Base-by-base conservation (phyloP, 2,113 vertebrate species). In the Cygnus buccinator region DNA sequence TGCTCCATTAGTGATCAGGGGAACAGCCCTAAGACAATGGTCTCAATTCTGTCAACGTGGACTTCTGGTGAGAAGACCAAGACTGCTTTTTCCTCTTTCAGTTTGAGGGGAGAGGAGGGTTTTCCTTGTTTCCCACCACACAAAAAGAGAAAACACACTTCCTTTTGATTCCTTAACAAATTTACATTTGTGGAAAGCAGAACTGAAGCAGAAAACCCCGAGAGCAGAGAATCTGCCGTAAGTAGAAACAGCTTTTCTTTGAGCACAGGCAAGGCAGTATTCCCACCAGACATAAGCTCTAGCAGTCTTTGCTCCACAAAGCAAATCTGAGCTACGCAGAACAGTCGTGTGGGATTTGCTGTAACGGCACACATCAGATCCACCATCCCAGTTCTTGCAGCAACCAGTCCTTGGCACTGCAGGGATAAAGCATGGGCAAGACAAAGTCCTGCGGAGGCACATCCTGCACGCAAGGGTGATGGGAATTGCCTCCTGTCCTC, bases 321-420 rank as follows among this genome's bases (percentile, higher is more conserved):
- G 35, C 33, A 29, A 74, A 8, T 7, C 41, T 3, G 0, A 74
- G 57, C 13, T 15, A 20, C 0, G 0, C 41, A 71, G 50, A 48
- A 54, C 5, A 15, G 16, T 0, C 2, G 2, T 1, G 5, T 63
- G 72, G 52, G 55, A 50, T 80, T 55, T 73, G 13, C 81, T 41
- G 48, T 18, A 43, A 54, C 50, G 28, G 75, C 50, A 39, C 23
- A 5, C 11, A 0, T 5, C 33, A 13, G 35, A n/a, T 21, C 63
- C 48, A 31, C n/a, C 31, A 25, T 11, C 78, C 59, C 43, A 2
- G 31, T 13, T 44, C 48, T 17, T 23, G 59, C 43, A n/a, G 80
- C 43, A 88, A 3, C 54, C 59, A 43, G 19, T 1, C 54, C 48
- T 63, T 21, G 11, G 17, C 48, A 43, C 59, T 61, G 35, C 74